Percentiles rank a stretch among this genome's conserved stretches.
phyloP scores from a whole-genome alignment of 2,797 vertebrate species.

The Enteromius afrohamiltoni region DNA sequence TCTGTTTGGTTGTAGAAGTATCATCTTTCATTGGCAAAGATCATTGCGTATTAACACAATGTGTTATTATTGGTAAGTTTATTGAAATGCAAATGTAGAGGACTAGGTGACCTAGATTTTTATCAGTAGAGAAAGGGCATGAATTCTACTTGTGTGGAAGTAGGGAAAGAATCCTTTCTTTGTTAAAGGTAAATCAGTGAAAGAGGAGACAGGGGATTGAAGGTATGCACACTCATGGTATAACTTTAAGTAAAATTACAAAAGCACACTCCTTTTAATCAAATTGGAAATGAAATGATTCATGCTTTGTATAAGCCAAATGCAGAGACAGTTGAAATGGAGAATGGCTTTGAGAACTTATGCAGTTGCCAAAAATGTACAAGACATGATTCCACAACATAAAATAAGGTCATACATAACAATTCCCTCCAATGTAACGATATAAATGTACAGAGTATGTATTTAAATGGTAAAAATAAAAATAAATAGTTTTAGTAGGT shows the following conservation, averaged over 20 bases:
- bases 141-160: constrained; percentile 54
- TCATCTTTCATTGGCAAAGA: constrained; percentile 79
- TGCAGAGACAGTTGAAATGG: not conserved
- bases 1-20: constrained; percentile 75
- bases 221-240: not conserved
- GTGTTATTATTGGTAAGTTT: constrained; percentile 87
- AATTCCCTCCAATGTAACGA: not conserved
- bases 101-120: constrained; percentile 86
- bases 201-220: not conserved
- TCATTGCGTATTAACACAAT: constrained; percentile 82
- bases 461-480: constrained; percentile 26
- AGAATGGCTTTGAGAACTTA: constrained; percentile 57
- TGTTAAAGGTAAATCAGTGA: constrained; percentile 40
- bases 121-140: constrained; percentile 63
- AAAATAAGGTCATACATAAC: not conserved
- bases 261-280: constrained; percentile 4
- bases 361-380: constrained; percentile 28
- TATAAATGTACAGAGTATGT: not conserved
- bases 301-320: not conserved
- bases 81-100: constrained; percentile 91
- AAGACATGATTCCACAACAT: constrained; percentile 24
- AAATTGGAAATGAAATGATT: not conserved
- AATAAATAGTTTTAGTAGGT: constrained; percentile 38
- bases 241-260: not conserved
- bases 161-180: constrained; percentile 50